Conservation (phyloP, 1,140 invertebrate species). For the Pseudomyrmex flavicornis region DNA sequence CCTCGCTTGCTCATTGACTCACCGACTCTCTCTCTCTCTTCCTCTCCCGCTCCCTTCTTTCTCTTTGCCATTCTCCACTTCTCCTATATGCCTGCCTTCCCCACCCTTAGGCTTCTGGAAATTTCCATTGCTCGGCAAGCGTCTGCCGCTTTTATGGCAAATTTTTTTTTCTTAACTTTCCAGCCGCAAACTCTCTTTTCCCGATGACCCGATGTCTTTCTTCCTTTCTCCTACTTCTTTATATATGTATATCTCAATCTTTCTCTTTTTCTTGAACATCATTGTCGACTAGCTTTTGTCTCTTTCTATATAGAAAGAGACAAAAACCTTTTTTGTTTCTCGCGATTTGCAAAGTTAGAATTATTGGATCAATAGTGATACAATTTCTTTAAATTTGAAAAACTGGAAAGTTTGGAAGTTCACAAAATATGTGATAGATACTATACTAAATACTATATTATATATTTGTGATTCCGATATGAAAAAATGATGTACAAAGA, state of each 20-base stretch:
- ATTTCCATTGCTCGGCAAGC: constrained; percentile 74
- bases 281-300: background rate
- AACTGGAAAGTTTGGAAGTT: no score
- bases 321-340: background rate
- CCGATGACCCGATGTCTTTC: background rate
- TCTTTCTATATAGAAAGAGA: background rate
- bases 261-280: background rate
- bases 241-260: constrained; percentile 35
- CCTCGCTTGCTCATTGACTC: background rate
- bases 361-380: no score
- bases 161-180: constrained; percentile 47
- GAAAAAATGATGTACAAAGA: background rate
- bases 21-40: background rate
- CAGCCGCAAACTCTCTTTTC: constrained; percentile 50
- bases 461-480: background rate
- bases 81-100: constrained; percentile 44
- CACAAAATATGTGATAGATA: no score
- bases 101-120: constrained; percentile 76
- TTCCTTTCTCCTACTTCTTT: background rate
- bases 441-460: no score
- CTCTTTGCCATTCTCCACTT: constrained; percentile 1
- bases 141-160: constrained; percentile 2
- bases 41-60: background rate
- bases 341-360: background rate
- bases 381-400: no score